phyloP scores from a whole-genome alignment of 2,888 invertebrate species.

The Globia sparganii region DNA sequence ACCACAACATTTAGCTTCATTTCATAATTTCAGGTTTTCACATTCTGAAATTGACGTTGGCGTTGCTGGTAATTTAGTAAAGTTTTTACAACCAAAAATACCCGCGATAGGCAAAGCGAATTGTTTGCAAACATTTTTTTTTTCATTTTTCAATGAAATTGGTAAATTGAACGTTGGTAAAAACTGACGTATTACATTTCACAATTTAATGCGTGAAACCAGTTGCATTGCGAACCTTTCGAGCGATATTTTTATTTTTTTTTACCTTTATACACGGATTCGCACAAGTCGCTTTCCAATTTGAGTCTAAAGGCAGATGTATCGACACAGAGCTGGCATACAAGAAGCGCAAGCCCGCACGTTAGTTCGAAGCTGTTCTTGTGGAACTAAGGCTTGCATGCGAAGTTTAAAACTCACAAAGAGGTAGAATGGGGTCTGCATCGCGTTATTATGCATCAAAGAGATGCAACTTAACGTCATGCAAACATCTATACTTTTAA shows the following conservation, averaged over 20 bases:
- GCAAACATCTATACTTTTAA: not conserved
- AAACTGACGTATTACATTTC: slow-evolving; percentile 27
- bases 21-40: not conserved
- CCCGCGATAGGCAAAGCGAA: slow-evolving; percentile 23
- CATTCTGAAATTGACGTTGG: not conserved
- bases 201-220: slow-evolving; percentile 14
- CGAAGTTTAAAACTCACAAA: slow-evolving; percentile 15
- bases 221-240: slow-evolving; percentile 11
- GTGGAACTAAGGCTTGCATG: slow-evolving; percentile 13
- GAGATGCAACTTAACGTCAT: slow-evolving; percentile 9
- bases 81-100: not conserved
- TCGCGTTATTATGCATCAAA: slow-evolving; percentile 2
- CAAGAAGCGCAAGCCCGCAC: slow-evolving; percentile 6
- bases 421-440: slow-evolving; percentile 1
- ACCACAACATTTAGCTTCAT: too few relatives aligned
- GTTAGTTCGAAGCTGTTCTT: slow-evolving; percentile 16
- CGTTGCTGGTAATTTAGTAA: not conserved
- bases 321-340: slow-evolving; percentile 7
- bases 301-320: not conserved
- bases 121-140: slow-evolving; percentile 1
- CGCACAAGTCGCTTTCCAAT: slow-evolving; percentile 9
- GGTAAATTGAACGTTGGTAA: slow-evolving; percentile 5
- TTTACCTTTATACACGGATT: slow-evolving; percentile 5
- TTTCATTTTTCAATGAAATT: slow-evolving; percentile 16
- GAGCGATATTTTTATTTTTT: not conserved